phyloP scores from a whole-genome alignment of 2,888 invertebrate species.

The Tetrapedia diversipes region DNA sequence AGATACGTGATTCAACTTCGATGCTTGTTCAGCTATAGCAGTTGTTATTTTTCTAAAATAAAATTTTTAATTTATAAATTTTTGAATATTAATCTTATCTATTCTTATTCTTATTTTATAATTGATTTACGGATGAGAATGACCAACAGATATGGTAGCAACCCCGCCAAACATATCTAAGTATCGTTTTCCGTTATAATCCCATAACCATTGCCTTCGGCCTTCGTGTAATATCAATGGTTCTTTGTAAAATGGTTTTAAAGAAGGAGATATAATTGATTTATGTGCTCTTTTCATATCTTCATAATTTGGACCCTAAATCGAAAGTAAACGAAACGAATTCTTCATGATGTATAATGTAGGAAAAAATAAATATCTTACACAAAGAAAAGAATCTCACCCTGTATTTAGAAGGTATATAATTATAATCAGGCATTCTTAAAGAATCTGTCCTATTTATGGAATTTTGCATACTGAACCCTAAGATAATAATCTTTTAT shows the following conservation, averaged over 20 bases:
- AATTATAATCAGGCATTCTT: slow-evolving; percentile 33
- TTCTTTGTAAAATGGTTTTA: slow-evolving; percentile 90
- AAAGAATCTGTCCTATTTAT: not conserved
- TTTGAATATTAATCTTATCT: not conserved
- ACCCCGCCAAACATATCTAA: slow-evolving; percentile 98
- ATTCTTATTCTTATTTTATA: not conserved
- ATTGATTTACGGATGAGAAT: slow-evolving; percentile 96
- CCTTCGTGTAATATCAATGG: slow-evolving; percentile 94
- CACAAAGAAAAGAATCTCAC: slow-evolving; percentile 17
- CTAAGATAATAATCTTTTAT: slow-evolving; percentile 7
- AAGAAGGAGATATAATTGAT: slow-evolving; percentile 88
- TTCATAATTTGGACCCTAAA: slow-evolving; percentile 86
- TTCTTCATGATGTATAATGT: not conserved
- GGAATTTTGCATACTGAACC: slow-evolving; percentile 5
- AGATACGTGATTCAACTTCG: slow-evolving; percentile 95
- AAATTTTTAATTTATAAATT: not conserved
- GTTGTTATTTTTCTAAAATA: slow-evolving; percentile 90
- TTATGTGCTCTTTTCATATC: slow-evolving; percentile 86
- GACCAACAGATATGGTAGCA: slow-evolving; percentile 98
- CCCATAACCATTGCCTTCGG: slow-evolving; percentile 96
- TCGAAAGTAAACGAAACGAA: not conserved
- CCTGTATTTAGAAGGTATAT: slow-evolving; percentile 22
- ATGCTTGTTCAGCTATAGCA: slow-evolving; percentile 91
- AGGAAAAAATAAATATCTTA: not conserved
- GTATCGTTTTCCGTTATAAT: slow-evolving; percentile 93